A percentile compares a stretch with the other conserved stretches of the same genome.
phyloP scores from a whole-genome alignment of 2,888 invertebrate species.

The Lycophotia porphyrea region DNA sequence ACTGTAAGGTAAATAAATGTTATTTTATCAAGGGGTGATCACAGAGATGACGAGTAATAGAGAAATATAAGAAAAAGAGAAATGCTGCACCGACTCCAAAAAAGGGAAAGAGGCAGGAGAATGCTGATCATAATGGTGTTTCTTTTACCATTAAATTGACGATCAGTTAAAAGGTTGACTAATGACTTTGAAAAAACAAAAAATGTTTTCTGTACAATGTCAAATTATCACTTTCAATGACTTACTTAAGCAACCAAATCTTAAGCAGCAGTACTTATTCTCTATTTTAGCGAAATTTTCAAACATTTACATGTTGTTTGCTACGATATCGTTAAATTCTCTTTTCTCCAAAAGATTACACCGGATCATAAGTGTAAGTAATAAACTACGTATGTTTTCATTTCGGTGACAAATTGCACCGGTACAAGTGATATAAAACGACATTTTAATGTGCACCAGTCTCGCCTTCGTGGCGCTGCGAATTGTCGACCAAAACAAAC shows the following conservation, averaged over 20 bases:
- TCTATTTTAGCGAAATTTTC: not conserved
- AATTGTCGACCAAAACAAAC: slow-evolving; percentile 32
- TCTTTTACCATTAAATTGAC: not conserved
- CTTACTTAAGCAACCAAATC: not conserved
- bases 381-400: slow-evolving; percentile 43
- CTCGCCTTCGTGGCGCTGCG: slow-evolving; percentile 10
- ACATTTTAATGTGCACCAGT: slow-evolving; percentile 23
- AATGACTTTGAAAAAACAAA: not conserved
- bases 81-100: not conserved
- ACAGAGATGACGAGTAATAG: no score
- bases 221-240: not conserved
- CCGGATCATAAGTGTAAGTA: not conserved
- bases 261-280: not conserved
- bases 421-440: slow-evolving; percentile 33
- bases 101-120: not conserved
- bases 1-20: no score
- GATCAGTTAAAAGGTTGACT: not conserved
- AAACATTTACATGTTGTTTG: not conserved
- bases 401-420: slow-evolving; percentile 39
- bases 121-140: not conserved
- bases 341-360: not conserved
- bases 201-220: not conserved
- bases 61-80: no score
- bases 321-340: not conserved
- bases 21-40: no score